Percentiles rank a stretch among this genome's conserved stretches.
phyloP scores from a whole-genome alignment of 2,113 vertebrate species.

The Zeus faber region DNA sequence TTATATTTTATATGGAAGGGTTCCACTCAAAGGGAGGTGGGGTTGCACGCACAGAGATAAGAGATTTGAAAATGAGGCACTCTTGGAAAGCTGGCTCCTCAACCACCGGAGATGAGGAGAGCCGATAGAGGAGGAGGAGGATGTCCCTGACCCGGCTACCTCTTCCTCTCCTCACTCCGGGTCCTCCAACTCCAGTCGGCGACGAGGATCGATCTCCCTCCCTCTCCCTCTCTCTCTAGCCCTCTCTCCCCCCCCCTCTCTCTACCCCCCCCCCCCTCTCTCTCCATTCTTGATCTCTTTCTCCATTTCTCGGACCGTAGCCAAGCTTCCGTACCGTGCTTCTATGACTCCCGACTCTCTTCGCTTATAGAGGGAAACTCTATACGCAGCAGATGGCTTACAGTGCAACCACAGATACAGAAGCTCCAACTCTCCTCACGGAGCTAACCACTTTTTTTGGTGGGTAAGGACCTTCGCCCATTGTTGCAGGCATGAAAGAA shows the following conservation, averaged over 20 bases:
- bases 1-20: too few species aligned
- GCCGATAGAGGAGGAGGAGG: slow-evolving; percentile 61
- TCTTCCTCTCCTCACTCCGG: slow-evolving; percentile 35
- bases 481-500: too few species aligned
- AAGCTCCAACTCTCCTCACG: too few species aligned
- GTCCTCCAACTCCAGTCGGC: slow-evolving; percentile 38
- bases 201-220: slow-evolving; percentile 40
- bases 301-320: too few species aligned
- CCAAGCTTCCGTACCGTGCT: too few species aligned
- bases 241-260: slow-evolving; percentile 7
- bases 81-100: slow-evolving; percentile 75
- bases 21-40: slow-evolving; percentile 64
- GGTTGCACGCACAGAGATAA: slow-evolving; percentile 58
- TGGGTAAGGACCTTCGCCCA: too few species aligned
- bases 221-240: slow-evolving; percentile 9
- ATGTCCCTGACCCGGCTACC: slow-evolving; percentile 41
- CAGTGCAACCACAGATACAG: too few species aligned
- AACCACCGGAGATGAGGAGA: slow-evolving; percentile 64
- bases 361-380: too few species aligned
- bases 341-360: too few species aligned
- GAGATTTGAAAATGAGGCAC: slow-evolving; percentile 76
- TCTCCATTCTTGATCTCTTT: neutral
- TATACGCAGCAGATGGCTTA: too few species aligned
- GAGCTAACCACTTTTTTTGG: too few species aligned
- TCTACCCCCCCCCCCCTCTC: slow-evolving; percentile 2